Percentiles rank a stretch among this genome's conserved stretches.
These are phyloP conservation scores for Pipistrellus pygmaeus DNA, from an alignment of 2,797 vertebrate species.

Conservation along the genomic window DNA sequence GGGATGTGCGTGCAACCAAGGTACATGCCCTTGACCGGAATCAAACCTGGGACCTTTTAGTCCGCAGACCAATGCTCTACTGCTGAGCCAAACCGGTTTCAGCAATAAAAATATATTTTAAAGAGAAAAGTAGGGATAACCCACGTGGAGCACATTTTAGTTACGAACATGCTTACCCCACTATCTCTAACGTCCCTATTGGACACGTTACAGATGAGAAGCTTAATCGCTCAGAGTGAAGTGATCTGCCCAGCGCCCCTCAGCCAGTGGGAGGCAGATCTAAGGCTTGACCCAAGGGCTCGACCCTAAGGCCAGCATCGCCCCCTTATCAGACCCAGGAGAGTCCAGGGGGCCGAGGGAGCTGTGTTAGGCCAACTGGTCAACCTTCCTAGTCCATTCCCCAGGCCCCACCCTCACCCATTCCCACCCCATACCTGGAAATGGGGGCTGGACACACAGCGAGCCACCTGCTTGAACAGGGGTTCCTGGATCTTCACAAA, in stretches of 20 bases:
- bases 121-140: too few species aligned
- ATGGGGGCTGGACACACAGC: conserved; percentile 96
- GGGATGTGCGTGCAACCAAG: too few species aligned
- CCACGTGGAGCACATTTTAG: background rate
- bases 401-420: background rate
- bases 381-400: background rate
- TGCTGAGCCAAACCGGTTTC: too few species aligned
- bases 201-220: conserved; percentile 4
- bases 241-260: background rate
- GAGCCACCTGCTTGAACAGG: conserved; percentile 95
- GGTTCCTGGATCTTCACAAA: conserved; percentile 96
- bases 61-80: too few species aligned
- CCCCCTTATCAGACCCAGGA: background rate
- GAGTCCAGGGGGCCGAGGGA: background rate
- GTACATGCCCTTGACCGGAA: too few species aligned
- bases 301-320: background rate
- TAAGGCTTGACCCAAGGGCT: background rate
- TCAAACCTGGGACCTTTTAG: too few species aligned
- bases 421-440: conserved; percentile 89
- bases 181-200: too few species aligned
- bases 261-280: background rate
- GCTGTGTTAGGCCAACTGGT: background rate
- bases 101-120: too few species aligned
- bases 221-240: background rate
- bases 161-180: background rate